These are phyloP conservation scores for Bellardia pandia DNA, from an alignment of 2,888 invertebrate species.

Conservation along the genomic window DNA sequence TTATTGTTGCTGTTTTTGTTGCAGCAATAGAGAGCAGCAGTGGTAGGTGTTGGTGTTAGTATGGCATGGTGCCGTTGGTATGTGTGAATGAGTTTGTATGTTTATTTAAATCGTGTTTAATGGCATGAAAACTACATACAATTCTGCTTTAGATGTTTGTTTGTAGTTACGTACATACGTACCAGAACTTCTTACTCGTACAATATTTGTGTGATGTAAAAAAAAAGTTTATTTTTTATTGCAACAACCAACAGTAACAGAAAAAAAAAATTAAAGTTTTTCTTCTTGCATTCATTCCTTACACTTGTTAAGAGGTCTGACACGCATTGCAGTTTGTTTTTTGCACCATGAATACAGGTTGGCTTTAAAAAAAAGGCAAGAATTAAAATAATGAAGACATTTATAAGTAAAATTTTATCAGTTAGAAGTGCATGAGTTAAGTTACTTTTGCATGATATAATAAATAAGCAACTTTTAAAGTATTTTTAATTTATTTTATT, in stretches of 20 bases:
- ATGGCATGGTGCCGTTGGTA: constrained; percentile 37
- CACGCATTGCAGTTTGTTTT: constrained; percentile 71
- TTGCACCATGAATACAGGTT: constrained; percentile 58
- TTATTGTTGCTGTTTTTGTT: constrained; percentile 8
- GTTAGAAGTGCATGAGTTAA: no score
- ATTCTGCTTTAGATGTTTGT: constrained; percentile 59
- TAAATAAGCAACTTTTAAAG: no score
- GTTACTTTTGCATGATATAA: no score
- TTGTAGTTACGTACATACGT: constrained; percentile 8
- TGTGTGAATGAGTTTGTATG: constrained; percentile 36
- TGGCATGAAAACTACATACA: constrained; percentile 75
- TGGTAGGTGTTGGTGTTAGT: constrained; percentile 40
- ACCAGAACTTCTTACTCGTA: constrained; percentile 44
- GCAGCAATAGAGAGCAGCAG: background rate
- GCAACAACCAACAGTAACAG: constrained; percentile 35
- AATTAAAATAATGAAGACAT: constrained; percentile 27
- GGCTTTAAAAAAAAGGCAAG: constrained; percentile 27
- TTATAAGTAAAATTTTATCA: no score
- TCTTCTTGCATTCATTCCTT: constrained; percentile 68
- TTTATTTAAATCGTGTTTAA: constrained; percentile 76
- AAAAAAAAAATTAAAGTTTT: constrained; percentile 49
- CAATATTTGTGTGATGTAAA: constrained; percentile 40
- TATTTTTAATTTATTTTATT: no score
- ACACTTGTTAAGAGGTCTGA: constrained; percentile 73
- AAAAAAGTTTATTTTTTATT: constrained; percentile 44